These are phyloP conservation scores for Peromyscus leucopus DNA, from an alignment of 2,113 vertebrate genomes.

Conservation along the genomic window DNA sequence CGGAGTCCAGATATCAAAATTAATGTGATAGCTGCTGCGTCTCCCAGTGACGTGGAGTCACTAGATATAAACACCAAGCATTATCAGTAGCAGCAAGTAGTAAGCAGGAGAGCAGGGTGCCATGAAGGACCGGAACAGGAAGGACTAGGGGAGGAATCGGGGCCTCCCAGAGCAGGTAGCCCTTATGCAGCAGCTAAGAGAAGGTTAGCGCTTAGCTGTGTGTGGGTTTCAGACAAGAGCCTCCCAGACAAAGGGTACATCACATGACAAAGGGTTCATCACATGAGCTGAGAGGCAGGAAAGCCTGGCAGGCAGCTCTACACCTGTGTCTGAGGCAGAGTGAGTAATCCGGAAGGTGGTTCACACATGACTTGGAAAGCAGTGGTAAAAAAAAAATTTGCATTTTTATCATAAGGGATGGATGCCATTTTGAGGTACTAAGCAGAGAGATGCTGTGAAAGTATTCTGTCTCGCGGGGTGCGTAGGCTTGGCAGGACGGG, in stretches of 20 bases:
- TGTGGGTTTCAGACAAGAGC: neutral
- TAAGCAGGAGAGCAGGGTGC: neutral
- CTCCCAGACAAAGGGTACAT: neutral
- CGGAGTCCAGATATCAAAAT: neutral
- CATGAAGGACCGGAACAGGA: neutral
- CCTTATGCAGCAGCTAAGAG: neutral
- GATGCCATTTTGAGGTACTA: neutral
- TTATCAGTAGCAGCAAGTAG: neutral
- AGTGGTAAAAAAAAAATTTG: neutral
- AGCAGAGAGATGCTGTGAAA: neutral
- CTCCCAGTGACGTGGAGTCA: neutral
- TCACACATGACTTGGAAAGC: neutral
- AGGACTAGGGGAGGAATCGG: neutral
- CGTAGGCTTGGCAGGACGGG: neutral
- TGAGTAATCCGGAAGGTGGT: neutral
- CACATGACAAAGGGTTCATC: too few species aligned
- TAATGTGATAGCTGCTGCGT: too few species aligned
- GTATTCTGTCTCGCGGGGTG: neutral
- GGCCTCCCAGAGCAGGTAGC: neutral
- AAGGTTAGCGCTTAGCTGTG: neutral
- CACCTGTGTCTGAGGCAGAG: fast-evolving
- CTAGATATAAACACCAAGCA: neutral
- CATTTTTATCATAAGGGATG: slow-evolving; percentile 28
- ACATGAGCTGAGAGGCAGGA: neutral
- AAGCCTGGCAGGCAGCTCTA: neutral